Base-by-base conservation (phyloP, 2,797 vertebrate species). In the Liparis tanakae region DNA sequence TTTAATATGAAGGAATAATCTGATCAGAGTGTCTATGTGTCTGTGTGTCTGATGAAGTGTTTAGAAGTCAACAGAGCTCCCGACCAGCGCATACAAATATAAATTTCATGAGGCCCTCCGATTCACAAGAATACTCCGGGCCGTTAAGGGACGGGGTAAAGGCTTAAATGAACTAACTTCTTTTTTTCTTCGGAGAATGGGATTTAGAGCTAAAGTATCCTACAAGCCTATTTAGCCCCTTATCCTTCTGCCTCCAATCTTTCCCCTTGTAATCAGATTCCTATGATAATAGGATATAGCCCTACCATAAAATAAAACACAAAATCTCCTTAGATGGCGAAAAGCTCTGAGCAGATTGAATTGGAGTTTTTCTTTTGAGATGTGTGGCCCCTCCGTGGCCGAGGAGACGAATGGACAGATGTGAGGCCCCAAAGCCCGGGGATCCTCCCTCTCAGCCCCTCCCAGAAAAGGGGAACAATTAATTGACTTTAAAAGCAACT, bases 401-500 rank as follows among this genome's bases (percentile, higher is more conserved):
- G 78, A 86, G 91, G 90, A 93, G 80, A 84, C 80, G 10, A 10
- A 87, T 88, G 89, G 91, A 93, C 92, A 94, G 93, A 95, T 93
- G 91, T 87, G 88, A 78, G 82, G 79, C 85, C 88, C 83, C 60
- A 82, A 77, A 86, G 69, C 83, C 75, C 25, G 37, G 59, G 65
- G 85, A 72, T 70, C 85, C 78, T 80, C 87, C 90, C 87, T 72
- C 66, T 69, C 62, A 33, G 85, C 76, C 58, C 87, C 84, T 77
- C 79, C 91, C 87, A 88, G 55, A 80, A 72, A 78, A 89, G 54
- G 72, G 75, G 85, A 91, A 93, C 88, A 89, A 88, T 93, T 93
- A 95, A 94, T 87, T 93, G 91, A 94, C 93, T 96, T 95, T 94
- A 94, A 91, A 95, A 95, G 89, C 86, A 77, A 90, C 75, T 89